Evolutionary conservation across 2,797 vertebrate genomes (phyloP).

Genomic region (Sebastes iracundus): DNA sequence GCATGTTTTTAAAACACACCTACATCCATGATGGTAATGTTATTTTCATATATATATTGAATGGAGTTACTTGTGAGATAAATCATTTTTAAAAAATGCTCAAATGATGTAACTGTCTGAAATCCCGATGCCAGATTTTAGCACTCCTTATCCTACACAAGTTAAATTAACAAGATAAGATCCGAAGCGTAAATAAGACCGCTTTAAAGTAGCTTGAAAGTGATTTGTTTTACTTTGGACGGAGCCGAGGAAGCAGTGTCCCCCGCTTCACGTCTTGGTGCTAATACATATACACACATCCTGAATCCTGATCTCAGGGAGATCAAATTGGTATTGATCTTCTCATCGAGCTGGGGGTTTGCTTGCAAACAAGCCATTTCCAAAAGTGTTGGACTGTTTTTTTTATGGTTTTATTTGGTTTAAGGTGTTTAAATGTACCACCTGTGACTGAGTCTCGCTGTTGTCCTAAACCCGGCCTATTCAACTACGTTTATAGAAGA

Average conservation of each 20-base stretch:
- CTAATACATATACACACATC: slow-evolving; percentile 14
- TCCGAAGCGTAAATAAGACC: too few species aligned
- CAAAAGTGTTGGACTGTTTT: background rate
- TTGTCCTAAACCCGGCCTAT: background rate
- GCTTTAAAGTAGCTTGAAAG: background rate
- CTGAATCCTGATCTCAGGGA: background rate
- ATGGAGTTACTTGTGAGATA: background rate
- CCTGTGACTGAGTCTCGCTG: background rate
- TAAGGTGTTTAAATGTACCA: background rate
- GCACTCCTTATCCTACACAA: background rate
- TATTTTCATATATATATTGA: background rate
- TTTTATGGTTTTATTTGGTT: background rate
- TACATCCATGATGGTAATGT: background rate
- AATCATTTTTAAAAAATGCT: background rate
- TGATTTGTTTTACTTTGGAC: background rate
- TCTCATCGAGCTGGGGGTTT: background rate
- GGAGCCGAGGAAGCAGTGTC: background rate
- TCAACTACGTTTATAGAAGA: too few species aligned
- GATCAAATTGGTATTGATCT: slow-evolving; percentile 31
- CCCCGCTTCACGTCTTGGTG: background rate
- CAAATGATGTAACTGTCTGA: background rate
- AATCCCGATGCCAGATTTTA: background rate
- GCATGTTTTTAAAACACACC: background rate
- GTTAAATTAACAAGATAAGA: background rate
- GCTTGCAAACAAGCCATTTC: background rate